Base-by-base conservation (phyloP, 2,113 vertebrate species). In the Otocyon megalotis region DNA sequence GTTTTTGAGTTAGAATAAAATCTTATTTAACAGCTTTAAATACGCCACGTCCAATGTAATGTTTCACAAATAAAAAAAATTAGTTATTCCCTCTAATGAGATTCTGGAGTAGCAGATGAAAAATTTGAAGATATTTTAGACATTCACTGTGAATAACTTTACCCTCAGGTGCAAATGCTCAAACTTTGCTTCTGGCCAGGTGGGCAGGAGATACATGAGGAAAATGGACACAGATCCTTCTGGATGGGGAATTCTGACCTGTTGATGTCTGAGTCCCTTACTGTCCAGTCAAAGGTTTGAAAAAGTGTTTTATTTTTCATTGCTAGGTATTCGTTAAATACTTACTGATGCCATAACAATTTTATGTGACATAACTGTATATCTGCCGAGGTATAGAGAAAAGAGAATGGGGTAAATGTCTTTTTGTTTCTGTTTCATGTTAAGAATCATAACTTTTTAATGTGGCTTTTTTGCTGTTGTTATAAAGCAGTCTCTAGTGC, bases 1-100 rank as follows among this genome's bases (percentile, higher is more conserved):
- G 13, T 94, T 95, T 83, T 72, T 80, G 81, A 54, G 5, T 62
- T 89, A 19, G 2, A 77, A 62, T 87, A 92, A 92, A 88, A 82
- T 94, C 9, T 92, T 56, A 86, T 16, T 84, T 93, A 37, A 91
- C 14, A 14, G 3, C 16, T 26, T 76, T 71, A 84, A 91, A 58
- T 83, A 13, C 37, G 26, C 8, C 28, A 54, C 9, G 2, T 53
- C 30, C 32, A 93, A 43, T 24, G 35, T 56, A 24, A 82, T 88
- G 83, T 97, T 93, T 71, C 10, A 74, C 17, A 94, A 74, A 60
- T 4, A 71, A 77, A 71, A 63, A 74, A 43, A 2, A 15, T 37
- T 60, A 71, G 2, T 82, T 95, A 77, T 95, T 96, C 17, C 67
- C 17, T 93, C 15, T 60, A 94, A 37, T 10, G 80, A 76, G 53